phyloP scores from a whole-genome alignment of 2,888 invertebrate genomes.

The Harpalus rubripes region DNA sequence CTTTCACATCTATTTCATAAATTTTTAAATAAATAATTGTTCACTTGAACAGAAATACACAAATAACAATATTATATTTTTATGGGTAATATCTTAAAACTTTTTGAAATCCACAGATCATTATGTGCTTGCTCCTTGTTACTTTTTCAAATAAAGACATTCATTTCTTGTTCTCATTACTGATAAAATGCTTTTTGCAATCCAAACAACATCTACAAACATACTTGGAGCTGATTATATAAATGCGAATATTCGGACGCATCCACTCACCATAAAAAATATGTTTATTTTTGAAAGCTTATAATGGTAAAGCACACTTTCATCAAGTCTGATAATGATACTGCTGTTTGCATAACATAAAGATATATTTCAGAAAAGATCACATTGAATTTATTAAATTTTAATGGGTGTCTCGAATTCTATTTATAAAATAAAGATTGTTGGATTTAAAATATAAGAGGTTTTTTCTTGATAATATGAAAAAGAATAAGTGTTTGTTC shows the following conservation, averaged over 20 bases:
- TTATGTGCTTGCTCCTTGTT: not conserved
- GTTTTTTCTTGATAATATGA: not conserved
- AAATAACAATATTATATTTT: too few species aligned
- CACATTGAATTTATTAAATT: not conserved
- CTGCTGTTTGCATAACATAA: not conserved
- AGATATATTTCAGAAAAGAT: not conserved
- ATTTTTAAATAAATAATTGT: too few species aligned
- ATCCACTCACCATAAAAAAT: not conserved
- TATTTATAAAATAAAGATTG: not conserved
- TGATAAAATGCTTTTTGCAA: not conserved
- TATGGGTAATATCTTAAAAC: not conserved
- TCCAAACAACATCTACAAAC: not conserved
- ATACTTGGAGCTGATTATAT: not conserved
- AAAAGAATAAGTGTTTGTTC: not conserved
- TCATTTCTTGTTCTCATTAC: not conserved
- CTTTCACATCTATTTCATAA: too few species aligned
- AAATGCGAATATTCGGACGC: not conserved
- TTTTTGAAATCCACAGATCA: not conserved
- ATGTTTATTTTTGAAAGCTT: not conserved
- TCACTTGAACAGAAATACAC: too few species aligned
- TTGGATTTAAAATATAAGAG: not conserved
- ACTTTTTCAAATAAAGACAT: not conserved
- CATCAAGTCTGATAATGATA: not conserved
- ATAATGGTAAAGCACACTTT: not conserved
- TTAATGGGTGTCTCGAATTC: not conserved